Percentiles rank a stretch among this genome's conserved stretches.
These are phyloP conservation scores for Temnothorax nylanderi DNA, from an alignment of 1,140 invertebrate species.

Conservation along the genomic window DNA sequence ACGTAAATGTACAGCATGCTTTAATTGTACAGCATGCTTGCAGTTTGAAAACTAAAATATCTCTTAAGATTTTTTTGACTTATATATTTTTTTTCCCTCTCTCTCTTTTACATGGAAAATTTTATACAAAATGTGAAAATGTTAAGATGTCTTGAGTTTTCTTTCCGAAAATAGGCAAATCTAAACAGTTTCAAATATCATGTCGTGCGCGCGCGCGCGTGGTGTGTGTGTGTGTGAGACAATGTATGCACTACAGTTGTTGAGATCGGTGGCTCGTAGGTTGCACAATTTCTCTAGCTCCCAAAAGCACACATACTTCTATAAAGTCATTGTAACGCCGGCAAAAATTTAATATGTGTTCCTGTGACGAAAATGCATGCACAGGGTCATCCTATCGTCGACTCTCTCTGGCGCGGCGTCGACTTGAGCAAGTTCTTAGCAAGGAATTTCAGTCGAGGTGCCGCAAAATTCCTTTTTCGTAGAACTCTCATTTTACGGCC, in stretches of 20 bases:
- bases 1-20: neutral
- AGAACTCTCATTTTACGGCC: conserved; percentile 41
- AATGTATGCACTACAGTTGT: neutral
- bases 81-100: neutral
- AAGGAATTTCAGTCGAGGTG: neutral
- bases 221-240: neutral
- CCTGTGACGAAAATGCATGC: conserved; percentile 64
- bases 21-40: neutral
- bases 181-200: conserved; percentile 8
- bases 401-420: conserved; percentile 25
- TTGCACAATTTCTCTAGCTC: conserved; percentile 51
- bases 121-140: neutral
- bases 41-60: neutral
- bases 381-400: conserved; percentile 3
- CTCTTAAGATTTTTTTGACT: neutral
- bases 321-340: conserved; percentile 69
- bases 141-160: neutral
- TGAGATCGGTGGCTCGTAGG: neutral
- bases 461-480: neutral
- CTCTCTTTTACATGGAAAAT: neutral
- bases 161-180: neutral
- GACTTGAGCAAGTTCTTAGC: conserved; percentile 64
- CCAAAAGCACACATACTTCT: conserved; percentile 62
- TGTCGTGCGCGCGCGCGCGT: neutral
- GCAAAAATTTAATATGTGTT: conserved; percentile 72